phyloP scores from a whole-genome alignment of 2,888 invertebrate genomes.

The Frankliniella intonsa region DNA sequence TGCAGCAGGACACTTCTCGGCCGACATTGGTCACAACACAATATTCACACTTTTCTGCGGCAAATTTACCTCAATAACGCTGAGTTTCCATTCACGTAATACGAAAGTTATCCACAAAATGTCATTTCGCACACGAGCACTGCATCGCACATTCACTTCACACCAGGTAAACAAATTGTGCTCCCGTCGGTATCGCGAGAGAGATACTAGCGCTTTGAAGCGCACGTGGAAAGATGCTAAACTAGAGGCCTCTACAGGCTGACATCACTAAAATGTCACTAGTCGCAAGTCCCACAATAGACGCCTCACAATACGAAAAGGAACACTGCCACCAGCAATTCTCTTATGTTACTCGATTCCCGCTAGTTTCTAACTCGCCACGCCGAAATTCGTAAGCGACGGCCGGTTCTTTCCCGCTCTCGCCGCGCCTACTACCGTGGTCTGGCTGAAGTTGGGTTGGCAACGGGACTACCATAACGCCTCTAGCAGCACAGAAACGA shows the following conservation, averaged over 20 bases:
- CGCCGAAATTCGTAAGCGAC: neutral
- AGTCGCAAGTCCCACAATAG: neutral
- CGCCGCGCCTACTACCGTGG: neutral
- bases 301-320: neutral
- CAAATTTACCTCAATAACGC: neutral
- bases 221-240: neutral
- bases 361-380: no score
- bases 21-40: neutral
- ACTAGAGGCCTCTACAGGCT: neutral
- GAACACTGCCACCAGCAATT: neutral
- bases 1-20: neutral
- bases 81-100: neutral
- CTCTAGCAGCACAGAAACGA: neutral
- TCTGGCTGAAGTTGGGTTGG: neutral
- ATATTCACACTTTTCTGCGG: neutral
- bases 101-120: neutral
- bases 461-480: neutral
- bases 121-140: neutral
- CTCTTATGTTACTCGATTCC: no score
- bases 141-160: conserved; percentile 15
- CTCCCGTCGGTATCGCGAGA: conserved; percentile 13
- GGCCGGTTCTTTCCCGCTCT: neutral
- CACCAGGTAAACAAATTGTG: conserved; percentile 16
- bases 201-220: conserved; percentile 6
- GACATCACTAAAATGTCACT: neutral